A percentile compares a stretch with the other conserved stretches of the same genome.
Conservation (phyloP, 2,888 invertebrate genomes). For the Cheilosia vulpina region DNA sequence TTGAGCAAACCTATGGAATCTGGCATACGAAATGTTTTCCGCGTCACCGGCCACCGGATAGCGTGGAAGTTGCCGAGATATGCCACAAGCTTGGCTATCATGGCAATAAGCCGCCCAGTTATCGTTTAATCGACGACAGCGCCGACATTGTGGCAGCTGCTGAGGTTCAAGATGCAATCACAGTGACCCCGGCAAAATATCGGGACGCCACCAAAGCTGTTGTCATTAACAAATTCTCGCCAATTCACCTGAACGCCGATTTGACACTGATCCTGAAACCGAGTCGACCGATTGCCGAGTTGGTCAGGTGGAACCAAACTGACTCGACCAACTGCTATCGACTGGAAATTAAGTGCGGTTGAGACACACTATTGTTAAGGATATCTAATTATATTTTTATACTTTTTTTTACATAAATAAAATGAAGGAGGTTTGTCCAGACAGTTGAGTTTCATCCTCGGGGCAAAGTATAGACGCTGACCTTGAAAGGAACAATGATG, state of each 20-base stretch:
- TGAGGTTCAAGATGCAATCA: conserved; percentile 78
- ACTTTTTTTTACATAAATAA: conserved; percentile 41
- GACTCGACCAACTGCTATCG: conserved; percentile 81
- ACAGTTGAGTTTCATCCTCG: background rate
- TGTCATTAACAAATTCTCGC: conserved; percentile 82
- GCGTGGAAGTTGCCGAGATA: conserved; percentile 85
- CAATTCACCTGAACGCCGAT: conserved; percentile 80
- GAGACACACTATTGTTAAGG: conserved; percentile 32
- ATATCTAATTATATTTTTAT: conserved; percentile 33
- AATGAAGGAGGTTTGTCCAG: conserved; percentile 12
- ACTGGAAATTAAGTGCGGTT: conserved; percentile 81
- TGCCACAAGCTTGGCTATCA: conserved; percentile 87
- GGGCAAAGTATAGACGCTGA: background rate
- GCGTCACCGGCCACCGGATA: conserved; percentile 84
- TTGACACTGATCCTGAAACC: conserved; percentile 82
- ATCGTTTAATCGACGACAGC: conserved; percentile 80
- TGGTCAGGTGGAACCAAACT: conserved; percentile 81
- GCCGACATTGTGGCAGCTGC: conserved; percentile 78
- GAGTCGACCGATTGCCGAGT: conserved; percentile 82
- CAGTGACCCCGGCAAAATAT: conserved; percentile 79
- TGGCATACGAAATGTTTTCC: conserved; percentile 90
- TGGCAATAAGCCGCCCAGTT: conserved; percentile 82
- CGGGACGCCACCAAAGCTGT: conserved; percentile 80
- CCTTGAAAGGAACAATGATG: conserved; percentile 13
- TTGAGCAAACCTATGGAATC: conserved; percentile 87